Evolutionary conservation across 2,888 invertebrate species (phyloP).

Genomic region (Drosophila anomelani): DNA sequence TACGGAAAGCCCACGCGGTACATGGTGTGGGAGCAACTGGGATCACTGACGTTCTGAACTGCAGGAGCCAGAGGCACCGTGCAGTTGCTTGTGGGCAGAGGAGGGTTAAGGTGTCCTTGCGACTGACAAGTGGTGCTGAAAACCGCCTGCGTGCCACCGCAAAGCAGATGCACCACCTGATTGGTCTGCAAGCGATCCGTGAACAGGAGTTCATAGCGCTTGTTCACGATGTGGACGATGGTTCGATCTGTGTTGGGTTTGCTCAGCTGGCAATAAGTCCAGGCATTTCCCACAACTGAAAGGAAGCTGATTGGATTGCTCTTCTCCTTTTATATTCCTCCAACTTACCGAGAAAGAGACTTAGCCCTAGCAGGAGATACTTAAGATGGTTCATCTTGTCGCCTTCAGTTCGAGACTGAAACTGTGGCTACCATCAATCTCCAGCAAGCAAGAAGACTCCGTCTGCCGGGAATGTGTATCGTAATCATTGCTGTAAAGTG

Average conservation of each 20-base stretch:
- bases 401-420: background rate
- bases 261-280: background rate
- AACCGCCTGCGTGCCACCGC: background rate
- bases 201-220: background rate
- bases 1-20: slow-evolving; percentile 3
- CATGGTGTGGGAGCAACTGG: background rate
- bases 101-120: background rate
- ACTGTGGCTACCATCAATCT: background rate
- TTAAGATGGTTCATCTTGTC: background rate
- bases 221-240: background rate
- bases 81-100: background rate
- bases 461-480: too few species aligned
- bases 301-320: background rate
- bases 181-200: background rate
- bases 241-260: background rate
- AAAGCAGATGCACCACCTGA: background rate
- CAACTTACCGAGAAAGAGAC: background rate
- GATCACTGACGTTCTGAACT: background rate
- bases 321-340: fast-evolving
- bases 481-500: background rate
- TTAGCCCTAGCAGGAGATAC: background rate
- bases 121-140: background rate
- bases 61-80: background rate
- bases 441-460: background rate
- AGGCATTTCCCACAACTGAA: background rate